Evolutionary conservation across 2,888 invertebrate species (phyloP).

Genomic region (Euspilapteryx auroguttella): DNA sequence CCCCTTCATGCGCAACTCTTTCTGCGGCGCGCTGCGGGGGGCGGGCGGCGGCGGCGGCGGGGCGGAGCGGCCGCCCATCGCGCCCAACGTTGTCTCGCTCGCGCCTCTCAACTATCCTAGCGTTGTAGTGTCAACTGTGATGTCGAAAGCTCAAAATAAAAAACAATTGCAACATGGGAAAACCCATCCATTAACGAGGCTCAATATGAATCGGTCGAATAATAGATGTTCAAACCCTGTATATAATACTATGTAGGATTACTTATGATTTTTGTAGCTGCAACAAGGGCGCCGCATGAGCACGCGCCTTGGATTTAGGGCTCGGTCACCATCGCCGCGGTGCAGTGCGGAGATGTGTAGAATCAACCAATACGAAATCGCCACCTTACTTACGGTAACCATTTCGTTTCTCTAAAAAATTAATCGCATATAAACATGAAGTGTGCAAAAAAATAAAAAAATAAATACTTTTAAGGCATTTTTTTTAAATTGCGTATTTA

Average conservation of each 20-base stretch:
- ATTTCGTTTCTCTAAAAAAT: no score
- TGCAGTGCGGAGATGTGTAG: no score
- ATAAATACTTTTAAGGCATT: no score
- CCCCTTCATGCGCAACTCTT: constrained; percentile 16
- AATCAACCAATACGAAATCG: no score
- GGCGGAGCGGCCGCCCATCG: constrained; percentile 29
- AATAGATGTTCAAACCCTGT: constrained; percentile 76
- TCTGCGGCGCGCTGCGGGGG: constrained; percentile 17
- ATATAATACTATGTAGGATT: constrained; percentile 85
- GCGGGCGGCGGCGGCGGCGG: constrained; percentile 8
- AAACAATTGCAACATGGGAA: constrained; percentile 89
- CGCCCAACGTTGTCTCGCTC: constrained; percentile 34
- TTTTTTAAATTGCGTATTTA: no score
- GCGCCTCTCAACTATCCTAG: constrained; percentile 51
- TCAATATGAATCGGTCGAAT: constrained; percentile 76
- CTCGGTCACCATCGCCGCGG: no score
- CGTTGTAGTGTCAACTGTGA: constrained; percentile 68
- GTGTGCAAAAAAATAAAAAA: no score
- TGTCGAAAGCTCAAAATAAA: constrained; percentile 73
- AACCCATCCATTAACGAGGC: constrained; percentile 87
- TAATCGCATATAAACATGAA: no score
- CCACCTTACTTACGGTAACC: no score
- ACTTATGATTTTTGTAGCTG: constrained; percentile 34
- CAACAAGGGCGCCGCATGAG: background rate
- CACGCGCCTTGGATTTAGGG: no score